Base-by-base conservation (phyloP, 1,140 invertebrate species). In the Neodiprion pinetum region DNA sequence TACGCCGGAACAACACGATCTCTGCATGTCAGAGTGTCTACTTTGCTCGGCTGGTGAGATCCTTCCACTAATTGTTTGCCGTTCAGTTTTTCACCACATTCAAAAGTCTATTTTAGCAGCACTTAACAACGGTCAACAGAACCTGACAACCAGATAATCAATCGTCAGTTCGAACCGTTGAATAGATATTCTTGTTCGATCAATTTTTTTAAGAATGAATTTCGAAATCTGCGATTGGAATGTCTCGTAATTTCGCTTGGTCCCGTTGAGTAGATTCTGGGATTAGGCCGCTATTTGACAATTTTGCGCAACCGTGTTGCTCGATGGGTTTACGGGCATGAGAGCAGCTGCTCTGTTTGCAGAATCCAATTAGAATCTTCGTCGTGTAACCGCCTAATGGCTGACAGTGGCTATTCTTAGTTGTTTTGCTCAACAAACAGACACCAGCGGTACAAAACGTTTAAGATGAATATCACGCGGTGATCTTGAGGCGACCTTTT, bases 321-420 rank as follows among this genome's bases (percentile, higher is more conserved):
- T 40, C 28, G 28, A 40, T 40, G 2, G 28, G 28, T 40, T 40
- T 40, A 40, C 28, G 5, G 28, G 5, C 5, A 40, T 40, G 28
- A 40, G 28, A 40, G 28, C 1, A 40, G 28, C 28, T 61, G 4
- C 7, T 8, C 4, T 61, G 53, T 61, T 61, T 17, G 53, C 53
- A 17, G 53, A 14, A 61, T 61, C n/a, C 53, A 61, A 61, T 61
- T 61, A 61, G 53, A 61, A 61, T 61, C 53, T 61, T 14, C 53
- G 11, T 61, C 11, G 53, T 17, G 53, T 61, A 9, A 40, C 28
- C 28, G 28, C 5, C 5, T 40, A 40, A 40, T 40, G 5, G 5
- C 28, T 40, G 28, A 40, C 28, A 40, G 28, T 40, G 2, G 28
- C 28, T 40, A 40, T 40, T 40, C 28, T 40, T 40, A 40, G 28